Conservation (phyloP, 2,113 vertebrate genomes). For the Catharus bicknelli region DNA sequence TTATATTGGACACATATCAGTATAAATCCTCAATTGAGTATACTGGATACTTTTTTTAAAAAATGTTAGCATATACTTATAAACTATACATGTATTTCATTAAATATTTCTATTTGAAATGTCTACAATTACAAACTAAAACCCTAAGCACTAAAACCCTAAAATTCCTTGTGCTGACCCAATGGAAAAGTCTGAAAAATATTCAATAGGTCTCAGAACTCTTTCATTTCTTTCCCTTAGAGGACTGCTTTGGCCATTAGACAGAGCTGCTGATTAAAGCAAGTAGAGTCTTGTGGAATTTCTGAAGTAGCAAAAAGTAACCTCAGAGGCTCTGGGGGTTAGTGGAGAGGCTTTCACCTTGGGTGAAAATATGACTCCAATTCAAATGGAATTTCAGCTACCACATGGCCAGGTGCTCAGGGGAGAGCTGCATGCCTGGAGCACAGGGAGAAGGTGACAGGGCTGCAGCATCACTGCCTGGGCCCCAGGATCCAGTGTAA, state of each 20-base stretch:
- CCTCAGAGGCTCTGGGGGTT: not conserved
- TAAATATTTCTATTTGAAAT: not conserved
- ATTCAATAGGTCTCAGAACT: not conserved
- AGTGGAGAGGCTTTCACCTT: not conserved
- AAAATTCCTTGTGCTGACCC: not conserved
- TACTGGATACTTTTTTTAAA: not conserved
- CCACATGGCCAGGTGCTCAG: not conserved
- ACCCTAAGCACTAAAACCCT: not conserved
- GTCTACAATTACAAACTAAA: not conserved
- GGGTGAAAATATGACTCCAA: not conserved
- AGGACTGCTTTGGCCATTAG: not conserved
- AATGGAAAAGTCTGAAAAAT: not conserved
- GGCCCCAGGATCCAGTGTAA: not conserved
- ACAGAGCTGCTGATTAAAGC: not conserved
- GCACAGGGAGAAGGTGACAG: not conserved
- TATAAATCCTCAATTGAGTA: not conserved
- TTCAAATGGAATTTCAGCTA: not conserved
- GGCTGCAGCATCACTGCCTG: not conserved
- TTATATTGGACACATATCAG: not conserved
- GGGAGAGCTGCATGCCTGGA: not conserved
- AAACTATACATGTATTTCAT: not conserved
- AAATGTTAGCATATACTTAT: not conserved
- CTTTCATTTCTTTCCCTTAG: constrained; percentile 8
- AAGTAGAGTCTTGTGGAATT: not conserved
- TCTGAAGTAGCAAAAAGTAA: not conserved